These are phyloP conservation scores for Eleutherodactylus coqui DNA, from an alignment of 2,797 vertebrate genomes.

Conservation along the genomic window DNA sequence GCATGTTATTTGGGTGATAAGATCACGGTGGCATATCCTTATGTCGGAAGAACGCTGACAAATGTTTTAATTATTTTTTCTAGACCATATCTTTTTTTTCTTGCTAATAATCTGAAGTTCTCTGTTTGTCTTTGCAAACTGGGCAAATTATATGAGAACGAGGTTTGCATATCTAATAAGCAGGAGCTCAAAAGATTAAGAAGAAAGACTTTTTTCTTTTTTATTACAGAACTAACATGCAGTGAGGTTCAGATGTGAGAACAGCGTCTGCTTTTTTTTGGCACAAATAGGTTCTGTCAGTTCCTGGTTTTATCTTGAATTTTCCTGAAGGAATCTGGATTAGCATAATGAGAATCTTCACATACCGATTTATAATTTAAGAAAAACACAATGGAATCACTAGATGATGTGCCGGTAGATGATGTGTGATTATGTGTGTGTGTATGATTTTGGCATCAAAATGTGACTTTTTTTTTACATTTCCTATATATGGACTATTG, in stretches of 20 bases:
- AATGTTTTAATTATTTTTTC: slow-evolving; percentile 66
- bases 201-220: slow-evolving; percentile 66
- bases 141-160: slow-evolving; percentile 66
- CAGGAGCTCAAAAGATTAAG: slow-evolving; percentile 69
- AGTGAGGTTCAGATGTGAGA: slow-evolving; percentile 60
- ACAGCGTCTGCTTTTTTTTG: slow-evolving; percentile 65
- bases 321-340: slow-evolving; percentile 73
- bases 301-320: slow-evolving; percentile 70
- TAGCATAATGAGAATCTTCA: slow-evolving; percentile 71
- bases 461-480: not conserved
- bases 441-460: not conserved
- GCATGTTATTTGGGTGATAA: slow-evolving; percentile 44
- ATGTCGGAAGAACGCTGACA: slow-evolving; percentile 25
- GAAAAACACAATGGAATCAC: slow-evolving; percentile 15
- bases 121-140: slow-evolving; percentile 64
- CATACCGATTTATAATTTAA: slow-evolving; percentile 64
- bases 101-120: slow-evolving; percentile 55
- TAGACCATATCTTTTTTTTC: slow-evolving; percentile 36
- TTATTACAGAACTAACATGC: slow-evolving; percentile 48
- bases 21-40: slow-evolving; percentile 1
- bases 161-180: slow-evolving; percentile 71
- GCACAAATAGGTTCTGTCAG: slow-evolving; percentile 70
- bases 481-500: not conserved
- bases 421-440: not conserved
- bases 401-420: not conserved